A percentile compares a stretch with the other conserved stretches of the same genome.
Evolutionary conservation across 1,140 invertebrate genomes (phyloP).

Genomic region (Drosophila ercepeae): DNA sequence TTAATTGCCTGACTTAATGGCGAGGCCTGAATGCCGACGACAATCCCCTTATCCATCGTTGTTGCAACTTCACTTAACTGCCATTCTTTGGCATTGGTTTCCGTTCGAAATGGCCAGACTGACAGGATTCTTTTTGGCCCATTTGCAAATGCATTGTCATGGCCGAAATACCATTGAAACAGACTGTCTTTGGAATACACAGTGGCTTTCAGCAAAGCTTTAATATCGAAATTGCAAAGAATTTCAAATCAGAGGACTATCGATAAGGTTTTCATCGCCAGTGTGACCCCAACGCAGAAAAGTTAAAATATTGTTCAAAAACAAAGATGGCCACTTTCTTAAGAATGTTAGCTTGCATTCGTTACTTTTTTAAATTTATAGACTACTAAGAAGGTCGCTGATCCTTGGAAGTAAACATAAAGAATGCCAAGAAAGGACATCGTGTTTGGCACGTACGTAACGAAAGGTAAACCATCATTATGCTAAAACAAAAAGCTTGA

Average conservation of each 20-base stretch:
- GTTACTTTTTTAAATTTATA: neutral
- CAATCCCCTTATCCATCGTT: conserved; percentile 10
- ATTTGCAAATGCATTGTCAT: conserved; percentile 2
- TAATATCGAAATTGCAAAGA: neutral
- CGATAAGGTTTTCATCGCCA: neutral
- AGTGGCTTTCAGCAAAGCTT: too few relatives aligned
- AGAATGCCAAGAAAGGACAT: neutral
- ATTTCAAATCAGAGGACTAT: neutral
- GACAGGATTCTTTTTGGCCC: conserved; percentile 4
- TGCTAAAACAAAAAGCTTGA: conserved; percentile 41
- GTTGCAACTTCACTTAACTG: conserved; percentile 14
- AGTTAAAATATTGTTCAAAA: neutral
- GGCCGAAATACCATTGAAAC: neutral
- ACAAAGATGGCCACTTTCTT: neutral
- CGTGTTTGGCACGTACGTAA: conserved; percentile 12
- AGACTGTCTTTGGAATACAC: neutral
- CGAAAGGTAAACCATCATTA: conserved; percentile 37
- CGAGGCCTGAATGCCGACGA: conserved; percentile 2
- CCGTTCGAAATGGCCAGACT: conserved; percentile 20
- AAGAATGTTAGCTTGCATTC: neutral
- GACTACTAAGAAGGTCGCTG: conserved; percentile 16
- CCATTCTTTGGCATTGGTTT: conserved; percentile 19
- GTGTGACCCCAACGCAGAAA: conserved; percentile 1
- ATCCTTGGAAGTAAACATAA: neutral
- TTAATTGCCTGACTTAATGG: conserved; percentile 76